Evolutionary conservation across 1,140 invertebrate species (phyloP).

Genomic region (Temnothorax curvispinosus): DNA sequence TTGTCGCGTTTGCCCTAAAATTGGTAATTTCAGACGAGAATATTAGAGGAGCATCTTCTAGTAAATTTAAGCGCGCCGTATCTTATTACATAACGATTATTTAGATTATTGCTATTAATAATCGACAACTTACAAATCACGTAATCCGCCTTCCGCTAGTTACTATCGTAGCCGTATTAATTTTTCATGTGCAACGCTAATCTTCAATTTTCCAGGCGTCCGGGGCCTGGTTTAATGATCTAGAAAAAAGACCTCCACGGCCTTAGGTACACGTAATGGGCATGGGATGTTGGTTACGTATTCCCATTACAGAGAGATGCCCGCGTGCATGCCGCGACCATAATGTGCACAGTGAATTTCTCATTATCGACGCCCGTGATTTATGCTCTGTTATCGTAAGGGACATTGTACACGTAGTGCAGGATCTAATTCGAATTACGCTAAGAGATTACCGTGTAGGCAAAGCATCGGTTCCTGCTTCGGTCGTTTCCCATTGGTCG

Average conservation of each 20-base stretch:
- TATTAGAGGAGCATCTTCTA: not conserved
- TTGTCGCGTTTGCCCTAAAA: not conserved
- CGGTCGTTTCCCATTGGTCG: constrained; percentile 58
- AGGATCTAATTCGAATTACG: constrained; percentile 80
- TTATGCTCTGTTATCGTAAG: constrained; percentile 80
- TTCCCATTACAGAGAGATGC: constrained; percentile 38
- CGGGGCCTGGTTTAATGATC: constrained; percentile 36
- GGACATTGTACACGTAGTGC: constrained; percentile 74
- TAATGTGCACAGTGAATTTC: constrained; percentile 67
- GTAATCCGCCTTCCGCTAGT: constrained; percentile 19
- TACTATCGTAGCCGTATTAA: constrained; percentile 29
- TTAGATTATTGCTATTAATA: constrained; percentile 39
- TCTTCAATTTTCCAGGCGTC: constrained; percentile 54
- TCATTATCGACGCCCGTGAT: constrained; percentile 80
- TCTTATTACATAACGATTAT: not conserved
- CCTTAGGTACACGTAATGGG: constrained; percentile 32
- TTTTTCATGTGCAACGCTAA: constrained; percentile 51
- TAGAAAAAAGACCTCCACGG: constrained; percentile 44
- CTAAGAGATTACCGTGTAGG: constrained; percentile 77
- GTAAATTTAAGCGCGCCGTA: not conserved
- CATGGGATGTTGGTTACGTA: constrained; percentile 52
- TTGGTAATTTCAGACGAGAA: not conserved
- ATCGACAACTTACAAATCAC: constrained; percentile 34
- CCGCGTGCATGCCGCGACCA: constrained; percentile 22
- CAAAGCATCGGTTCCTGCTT: constrained; percentile 73